Evolutionary conservation across 2,888 invertebrate species (phyloP), one percentile per base, ranked within the genome.

Genomic region (Trichacis sp.): DNA sequence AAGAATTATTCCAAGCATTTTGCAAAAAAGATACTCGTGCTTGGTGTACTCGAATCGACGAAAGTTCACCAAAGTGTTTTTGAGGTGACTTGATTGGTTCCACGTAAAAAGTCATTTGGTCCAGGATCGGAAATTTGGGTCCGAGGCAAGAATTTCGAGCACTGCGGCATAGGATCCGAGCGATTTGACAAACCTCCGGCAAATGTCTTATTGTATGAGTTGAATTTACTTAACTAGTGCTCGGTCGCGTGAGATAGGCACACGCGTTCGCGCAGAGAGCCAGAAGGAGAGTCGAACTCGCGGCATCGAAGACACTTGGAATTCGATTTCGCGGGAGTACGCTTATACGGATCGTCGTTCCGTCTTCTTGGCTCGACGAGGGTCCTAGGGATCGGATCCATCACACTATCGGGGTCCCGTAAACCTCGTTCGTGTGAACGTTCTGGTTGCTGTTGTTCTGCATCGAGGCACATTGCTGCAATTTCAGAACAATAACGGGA

Each of bases 381-480:
- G 78, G 77, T 53, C 90, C 90, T 86, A 89, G 87, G 84, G 89
- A 88, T 73, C 90, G 87, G 85, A 89, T 90, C 89, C 89, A 92
- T 92, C 91, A 92, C 89, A 91, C 91, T 82, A 88, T 76, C 67
- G 88, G 87, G 19, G 84, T 81, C 46, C 88, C 87, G 80, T 88
- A 89, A 63, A 93, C 93, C 85, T 93, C 93, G 85, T 93, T 94
- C 76, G 92, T 92, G 86, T 93, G 93, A 76, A 90, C 88, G 85
- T 92, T 93, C 84, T 93, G 93, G 87, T 92, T 93, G 76, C 92
- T 93, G 85, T 92, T 91, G 83, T 93, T 93, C 75, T 90, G 91
- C 80, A 92, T 88, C 65, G 88, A 88, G 58, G 91, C 89, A 83
- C 93, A 93, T 90, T 93, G 93, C 93, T 93, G 88, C 19, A 89